Evolutionary conservation across 2,888 invertebrate genomes (phyloP), one percentile per base, ranked within the genome.

Genomic region (Drosophila buzzatii): DNA sequence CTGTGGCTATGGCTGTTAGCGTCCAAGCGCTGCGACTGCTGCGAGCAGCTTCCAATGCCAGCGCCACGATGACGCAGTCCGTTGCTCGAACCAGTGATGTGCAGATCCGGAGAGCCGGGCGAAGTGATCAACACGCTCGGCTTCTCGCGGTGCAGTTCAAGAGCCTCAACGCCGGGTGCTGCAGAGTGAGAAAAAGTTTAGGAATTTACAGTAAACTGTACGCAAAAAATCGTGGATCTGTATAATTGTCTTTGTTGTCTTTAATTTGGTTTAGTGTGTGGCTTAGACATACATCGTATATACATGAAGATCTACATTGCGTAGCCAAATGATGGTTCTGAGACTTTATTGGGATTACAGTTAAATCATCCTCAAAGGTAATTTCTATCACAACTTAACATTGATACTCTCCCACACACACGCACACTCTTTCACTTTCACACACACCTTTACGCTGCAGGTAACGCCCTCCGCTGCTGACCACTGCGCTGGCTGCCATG

Each of bases 111-210:
- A 70, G 98, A 98, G 49, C 98, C 97, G 9, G 98, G 98, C 81
- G 98, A 98, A 85, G 98, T 98, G 90, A 98, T 97, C 92, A 98
- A 95, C 76, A 98, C 98, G 94, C 98, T 97, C 52, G 98, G 98
- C 91, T 98, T 96, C 92, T 97, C 97, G 85, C 95, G 95, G 78
- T 95, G 92, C 72, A 89, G 73, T 62, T 93, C 92, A 62, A 92
- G 89, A 20, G 91, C 90, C 75, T 93, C 92, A 62, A 90, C 90
- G 55, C 81, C 79, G 53, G 90, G 83, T 18, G 91, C 91, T 92
- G 69, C 39, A 18, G n/a, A n/a, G 18, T 2, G 16, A 53, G 18
- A 16, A 5, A n/a, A 47, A 58, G 27, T 1, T 7, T 20, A 39
- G 47, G 49, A 64, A 41, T 18, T 3, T 14, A 3, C 14, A 52